Evolutionary conservation across 2,888 invertebrate species (phyloP), one percentile per base, ranked within the genome.

Genomic region (Odontomyia ornata): DNA sequence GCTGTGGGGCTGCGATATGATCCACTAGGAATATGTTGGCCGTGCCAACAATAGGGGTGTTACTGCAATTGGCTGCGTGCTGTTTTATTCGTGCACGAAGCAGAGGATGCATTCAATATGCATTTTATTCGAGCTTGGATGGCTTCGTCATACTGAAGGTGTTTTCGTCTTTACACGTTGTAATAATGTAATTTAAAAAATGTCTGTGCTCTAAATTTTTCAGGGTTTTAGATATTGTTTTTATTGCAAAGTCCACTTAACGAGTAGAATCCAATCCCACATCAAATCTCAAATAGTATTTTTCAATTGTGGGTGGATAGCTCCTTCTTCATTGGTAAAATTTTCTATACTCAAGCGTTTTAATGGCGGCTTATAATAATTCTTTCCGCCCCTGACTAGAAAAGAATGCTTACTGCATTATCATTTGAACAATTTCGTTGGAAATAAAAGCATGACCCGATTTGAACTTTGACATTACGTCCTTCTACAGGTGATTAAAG

Each of bases 391-490:
- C 3, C 36, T 9, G 36, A 36, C 36, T 36, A 36, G 36, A 36
- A 36, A 5, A 5, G 36, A 36, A 18, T 18, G 5, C 18, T 52
- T 52, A 52, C 52, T 15, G 13, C 52, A 52, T 15, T 52, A 15
- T 9, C 52, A 52, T 52, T 52, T 52, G 3, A 13, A 15, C 18
- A 52, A 18, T n/a, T 13, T 52, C 15, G 15, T 18, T 9, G 3
- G 36, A 52, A 52, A 52, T 60, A 23, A 60, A 65, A 65, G 46
- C 69, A 46, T 69, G 69, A 73, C 57, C 57, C 36, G 7, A 15
- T 60, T 60, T 73, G 57, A 73, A 73, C 73, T 60, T 60, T 73
- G 73, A 73, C 73, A 73, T 73, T 73, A 47, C 7, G 23, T 25
- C n/a, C 57, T 23, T 57, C 23, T 27, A 43, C 36, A 57, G 56